These are phyloP conservation scores for Megaustenia siamemsis DNA, from an alignment of 2,888 invertebrate genomes.

Conservation along the genomic window DNA sequence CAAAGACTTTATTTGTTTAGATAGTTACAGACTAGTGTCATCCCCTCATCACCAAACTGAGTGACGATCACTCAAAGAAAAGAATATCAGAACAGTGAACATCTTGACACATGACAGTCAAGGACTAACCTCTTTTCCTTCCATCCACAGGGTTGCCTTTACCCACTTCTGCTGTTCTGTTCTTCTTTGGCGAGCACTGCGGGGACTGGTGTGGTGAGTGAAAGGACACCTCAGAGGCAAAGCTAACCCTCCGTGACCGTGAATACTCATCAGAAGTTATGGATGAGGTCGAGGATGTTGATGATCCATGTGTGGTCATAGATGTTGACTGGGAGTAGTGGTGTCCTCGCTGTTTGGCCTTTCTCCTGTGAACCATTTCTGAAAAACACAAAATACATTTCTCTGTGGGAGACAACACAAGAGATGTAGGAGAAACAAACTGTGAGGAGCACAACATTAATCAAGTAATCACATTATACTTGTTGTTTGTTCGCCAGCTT, in stretches of 20 bases:
- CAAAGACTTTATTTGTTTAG: too few relatives aligned
- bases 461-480: too few relatives aligned
- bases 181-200: conserved; percentile 62
- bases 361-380: conserved; percentile 52
- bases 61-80: too few relatives aligned
- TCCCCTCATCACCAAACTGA: too few relatives aligned
- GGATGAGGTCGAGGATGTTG: conserved; percentile 38
- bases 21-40: too few relatives aligned
- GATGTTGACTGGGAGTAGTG: conserved; percentile 29
- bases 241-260: conserved; percentile 76
- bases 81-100: too few relatives aligned
- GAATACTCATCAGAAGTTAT: conserved; percentile 48
- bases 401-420: too few relatives aligned
- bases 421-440: too few relatives aligned
- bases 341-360: conserved; percentile 25
- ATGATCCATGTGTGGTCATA: background rate
- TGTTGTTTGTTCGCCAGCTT: too few relatives aligned
- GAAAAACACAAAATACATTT: background rate
- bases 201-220: conserved; percentile 74
- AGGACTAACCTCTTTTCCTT: background rate
- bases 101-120: too few relatives aligned
- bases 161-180: conserved; percentile 60
- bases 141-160: conserved; percentile 57
- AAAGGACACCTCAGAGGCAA: conserved; percentile 78
- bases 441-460: too few relatives aligned